Conservation (phyloP, 1,140 invertebrate species). For the Polypedilum vanderplanki region DNA sequence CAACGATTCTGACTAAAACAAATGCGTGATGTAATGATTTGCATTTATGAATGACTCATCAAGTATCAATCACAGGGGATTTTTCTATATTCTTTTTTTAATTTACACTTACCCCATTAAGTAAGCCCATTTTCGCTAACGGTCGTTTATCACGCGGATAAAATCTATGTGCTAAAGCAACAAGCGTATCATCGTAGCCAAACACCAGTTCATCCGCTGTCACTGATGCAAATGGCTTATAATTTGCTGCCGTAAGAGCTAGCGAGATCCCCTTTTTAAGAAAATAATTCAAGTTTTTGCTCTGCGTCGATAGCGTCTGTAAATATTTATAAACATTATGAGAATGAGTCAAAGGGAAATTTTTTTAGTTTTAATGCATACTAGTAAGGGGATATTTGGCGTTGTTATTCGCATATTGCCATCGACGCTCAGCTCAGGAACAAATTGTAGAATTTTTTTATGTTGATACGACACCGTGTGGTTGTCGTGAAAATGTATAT, state of each 20-base stretch:
- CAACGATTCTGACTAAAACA: no score
- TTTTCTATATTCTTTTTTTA: no score
- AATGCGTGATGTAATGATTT: no score
- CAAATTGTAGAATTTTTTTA: constrained; percentile 81
- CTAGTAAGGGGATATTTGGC: constrained; percentile 84
- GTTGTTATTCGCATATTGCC: constrained; percentile 70
- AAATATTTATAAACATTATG: constrained; percentile 37
- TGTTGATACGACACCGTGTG: constrained; percentile 88
- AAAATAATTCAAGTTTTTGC: constrained; percentile 55
- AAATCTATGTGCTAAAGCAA: constrained; percentile 65
- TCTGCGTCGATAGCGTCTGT: constrained; percentile 67
- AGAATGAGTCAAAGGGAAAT: constrained; percentile 24
- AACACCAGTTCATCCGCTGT: constrained; percentile 73
- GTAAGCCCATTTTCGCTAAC: constrained; percentile 67
- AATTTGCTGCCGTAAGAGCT: constrained; percentile 49
- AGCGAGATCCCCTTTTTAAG: constrained; percentile 53
- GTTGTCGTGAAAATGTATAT: constrained; percentile 80
- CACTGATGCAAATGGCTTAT: constrained; percentile 65
- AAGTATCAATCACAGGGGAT: no score
- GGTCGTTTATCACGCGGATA: constrained; percentile 70
- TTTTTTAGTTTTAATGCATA: constrained; percentile 46
- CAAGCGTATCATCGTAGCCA: constrained; percentile 70
- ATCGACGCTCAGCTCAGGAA: constrained; percentile 72
- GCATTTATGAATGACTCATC: no score
- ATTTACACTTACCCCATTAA: constrained; percentile 59